A percentile compares a stretch with the other conserved stretches of the same genome.
Conservation (phyloP, 2,113 vertebrate species). For the Petaurus breviceps region DNA sequence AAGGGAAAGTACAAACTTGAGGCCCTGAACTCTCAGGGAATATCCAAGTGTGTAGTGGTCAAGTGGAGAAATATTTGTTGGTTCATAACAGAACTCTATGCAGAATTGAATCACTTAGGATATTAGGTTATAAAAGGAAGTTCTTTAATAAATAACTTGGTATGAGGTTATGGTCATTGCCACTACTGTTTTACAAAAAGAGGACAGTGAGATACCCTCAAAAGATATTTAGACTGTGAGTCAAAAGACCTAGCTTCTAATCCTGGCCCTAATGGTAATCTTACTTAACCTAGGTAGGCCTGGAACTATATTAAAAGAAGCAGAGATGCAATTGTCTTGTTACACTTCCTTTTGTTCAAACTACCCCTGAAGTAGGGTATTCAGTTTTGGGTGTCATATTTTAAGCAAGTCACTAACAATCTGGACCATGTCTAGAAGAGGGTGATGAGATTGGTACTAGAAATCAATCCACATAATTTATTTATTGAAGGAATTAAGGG, state of each 20-base stretch:
- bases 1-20: conserved; percentile 51
- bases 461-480: neutral
- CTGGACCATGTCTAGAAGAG: neutral
- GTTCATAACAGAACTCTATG: neutral
- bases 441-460: neutral
- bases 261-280: neutral
- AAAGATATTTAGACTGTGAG: neutral
- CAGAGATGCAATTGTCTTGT: neutral
- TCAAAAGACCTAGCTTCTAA: neutral
- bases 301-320: neutral
- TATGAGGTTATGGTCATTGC: neutral
- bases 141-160: neutral
- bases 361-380: neutral
- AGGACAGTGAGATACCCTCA: neutral
- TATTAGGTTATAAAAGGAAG: neutral
- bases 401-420: neutral
- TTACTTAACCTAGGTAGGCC: neutral
- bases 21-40: conserved; percentile 8
- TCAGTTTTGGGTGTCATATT: neutral
- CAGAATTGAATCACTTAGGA: neutral
- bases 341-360: neutral
- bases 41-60: conserved; percentile 7
- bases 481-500: neutral
- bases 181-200: neutral
- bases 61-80: conserved; percentile 18